phyloP scores from a whole-genome alignment of 2,888 invertebrate genomes.

The Tachina lurida region DNA sequence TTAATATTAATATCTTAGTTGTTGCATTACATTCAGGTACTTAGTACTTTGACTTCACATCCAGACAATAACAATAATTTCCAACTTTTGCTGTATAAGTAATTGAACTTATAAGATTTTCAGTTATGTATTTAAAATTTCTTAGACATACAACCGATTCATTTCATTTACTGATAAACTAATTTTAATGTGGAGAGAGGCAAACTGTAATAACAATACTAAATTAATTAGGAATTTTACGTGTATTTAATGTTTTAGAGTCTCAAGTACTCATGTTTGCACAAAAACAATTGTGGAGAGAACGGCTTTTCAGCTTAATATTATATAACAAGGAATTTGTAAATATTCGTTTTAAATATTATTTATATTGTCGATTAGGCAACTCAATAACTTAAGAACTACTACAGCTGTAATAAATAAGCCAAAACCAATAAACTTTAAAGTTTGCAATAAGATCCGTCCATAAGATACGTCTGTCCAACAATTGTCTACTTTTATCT shows the following conservation, averaged over 20 bases:
- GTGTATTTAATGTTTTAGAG: neutral
- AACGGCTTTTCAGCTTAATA: conserved; percentile 1
- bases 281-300: conserved; percentile 19
- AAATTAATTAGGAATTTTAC: neutral
- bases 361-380: conserved; percentile 42
- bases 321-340: neutral
- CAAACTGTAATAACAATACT: neutral
- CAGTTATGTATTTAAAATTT: conserved; percentile 13
- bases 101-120: conserved; percentile 22
- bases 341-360: conserved; percentile 37
- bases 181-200: conserved; percentile 22
- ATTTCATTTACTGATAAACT: conserved; percentile 32
- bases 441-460: conserved; percentile 5
- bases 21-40: neutral
- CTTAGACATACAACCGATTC: conserved; percentile 24
- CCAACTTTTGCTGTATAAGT: neutral
- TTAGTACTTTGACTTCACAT: neutral
- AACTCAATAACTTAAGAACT: conserved; percentile 2
- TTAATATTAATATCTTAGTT: neutral
- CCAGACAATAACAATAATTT: neutral
- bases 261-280: neutral
- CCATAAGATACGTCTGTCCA: neutral
- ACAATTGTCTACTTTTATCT: neutral
- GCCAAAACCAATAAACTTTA: conserved; percentile 22
- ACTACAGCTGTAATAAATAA: conserved; percentile 1